A percentile compares a stretch with the other conserved stretches of the same genome.
Conservation (phyloP, 2,113 vertebrate species). For the Pelodiscus sinensis region DNA sequence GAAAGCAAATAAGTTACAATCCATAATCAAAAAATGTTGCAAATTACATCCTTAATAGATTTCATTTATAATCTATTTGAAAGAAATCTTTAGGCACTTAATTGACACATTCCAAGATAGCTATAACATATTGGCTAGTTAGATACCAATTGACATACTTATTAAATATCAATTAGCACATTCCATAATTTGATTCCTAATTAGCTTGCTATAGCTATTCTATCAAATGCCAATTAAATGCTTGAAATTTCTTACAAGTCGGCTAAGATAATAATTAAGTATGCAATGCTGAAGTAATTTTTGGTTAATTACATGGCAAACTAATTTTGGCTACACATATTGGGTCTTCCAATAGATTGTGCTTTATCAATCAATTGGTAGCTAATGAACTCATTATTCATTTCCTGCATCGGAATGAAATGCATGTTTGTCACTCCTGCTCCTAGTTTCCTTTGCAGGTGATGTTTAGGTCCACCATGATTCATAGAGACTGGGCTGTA, state of each 20-base stretch:
- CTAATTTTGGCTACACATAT: conserved; percentile 76
- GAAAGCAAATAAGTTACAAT: conserved; percentile 61
- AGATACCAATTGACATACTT: conserved; percentile 83
- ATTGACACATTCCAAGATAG: conserved; percentile 81
- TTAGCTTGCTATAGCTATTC: conserved; percentile 82
- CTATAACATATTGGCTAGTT: conserved; percentile 81
- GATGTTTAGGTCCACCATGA: background rate
- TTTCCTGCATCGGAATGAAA: conserved; percentile 26
- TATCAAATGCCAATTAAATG: conserved; percentile 85
- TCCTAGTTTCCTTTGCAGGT: background rate
- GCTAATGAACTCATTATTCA: conserved; percentile 74
- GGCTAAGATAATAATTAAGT: conserved; percentile 78
- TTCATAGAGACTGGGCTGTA: background rate
- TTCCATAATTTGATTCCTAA: conserved; percentile 83
- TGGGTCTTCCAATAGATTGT: conserved; percentile 73
- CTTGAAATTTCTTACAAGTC: conserved; percentile 78
- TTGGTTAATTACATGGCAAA: conserved; percentile 80
- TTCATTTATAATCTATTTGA: conserved; percentile 76
- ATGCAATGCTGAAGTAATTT: conserved; percentile 75
- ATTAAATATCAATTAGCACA: conserved; percentile 85
- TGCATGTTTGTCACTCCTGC: background rate
- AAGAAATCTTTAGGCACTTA: conserved; percentile 81
- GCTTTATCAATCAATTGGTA: conserved; percentile 76
- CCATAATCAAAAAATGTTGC: conserved; percentile 70
- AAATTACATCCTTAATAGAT: conserved; percentile 70